A percentile compares a stretch with the other conserved stretches of the same genome.
Conservation (phyloP, 2,797 vertebrate species). For the Takifugu rubripes region DNA sequence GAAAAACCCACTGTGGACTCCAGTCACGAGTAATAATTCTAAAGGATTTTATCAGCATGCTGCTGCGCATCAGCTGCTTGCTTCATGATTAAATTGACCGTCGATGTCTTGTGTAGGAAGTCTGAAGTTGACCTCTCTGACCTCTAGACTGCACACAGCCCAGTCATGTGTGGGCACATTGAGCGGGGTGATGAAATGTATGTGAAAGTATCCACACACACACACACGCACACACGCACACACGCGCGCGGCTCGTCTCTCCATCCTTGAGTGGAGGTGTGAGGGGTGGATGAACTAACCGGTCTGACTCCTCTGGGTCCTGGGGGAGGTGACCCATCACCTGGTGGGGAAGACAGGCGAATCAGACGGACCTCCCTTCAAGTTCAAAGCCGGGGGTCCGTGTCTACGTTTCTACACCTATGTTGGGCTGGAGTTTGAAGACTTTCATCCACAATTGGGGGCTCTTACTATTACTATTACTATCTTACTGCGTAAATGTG, state of each 20-base stretch:
- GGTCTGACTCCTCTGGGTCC: constrained; percentile 50
- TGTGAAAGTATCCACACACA: constrained; percentile 25
- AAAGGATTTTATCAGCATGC: constrained; percentile 31
- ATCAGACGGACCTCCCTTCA: constrained; percentile 33
- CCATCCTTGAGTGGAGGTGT: constrained; percentile 48
- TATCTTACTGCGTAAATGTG: constrained; percentile 6
- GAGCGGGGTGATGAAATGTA: constrained; percentile 23
- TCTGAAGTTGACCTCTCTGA: constrained; percentile 40
- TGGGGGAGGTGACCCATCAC: constrained; percentile 56
- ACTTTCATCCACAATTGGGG: too few relatives aligned
- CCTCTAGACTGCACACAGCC: constrained; percentile 24
- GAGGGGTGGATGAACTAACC: constrained; percentile 62
- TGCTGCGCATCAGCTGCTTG: constrained; percentile 36
- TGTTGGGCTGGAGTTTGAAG: neutral
- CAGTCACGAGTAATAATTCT: constrained; percentile 41
- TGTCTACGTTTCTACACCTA: neutral
- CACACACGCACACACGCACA: constrained; percentile 5
- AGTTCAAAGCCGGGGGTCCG: constrained; percentile 18
- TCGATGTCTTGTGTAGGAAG: constrained; percentile 34
- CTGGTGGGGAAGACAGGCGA: constrained; percentile 43
- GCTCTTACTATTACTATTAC: too few relatives aligned
- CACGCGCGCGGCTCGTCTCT: constrained; percentile 15
- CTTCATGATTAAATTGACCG: constrained; percentile 53
- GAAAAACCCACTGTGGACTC: constrained; percentile 25
- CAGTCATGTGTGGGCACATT: constrained; percentile 14